Evolutionary conservation across 1,140 invertebrate species (phyloP).

Genomic region (Musca vetustissima): DNA sequence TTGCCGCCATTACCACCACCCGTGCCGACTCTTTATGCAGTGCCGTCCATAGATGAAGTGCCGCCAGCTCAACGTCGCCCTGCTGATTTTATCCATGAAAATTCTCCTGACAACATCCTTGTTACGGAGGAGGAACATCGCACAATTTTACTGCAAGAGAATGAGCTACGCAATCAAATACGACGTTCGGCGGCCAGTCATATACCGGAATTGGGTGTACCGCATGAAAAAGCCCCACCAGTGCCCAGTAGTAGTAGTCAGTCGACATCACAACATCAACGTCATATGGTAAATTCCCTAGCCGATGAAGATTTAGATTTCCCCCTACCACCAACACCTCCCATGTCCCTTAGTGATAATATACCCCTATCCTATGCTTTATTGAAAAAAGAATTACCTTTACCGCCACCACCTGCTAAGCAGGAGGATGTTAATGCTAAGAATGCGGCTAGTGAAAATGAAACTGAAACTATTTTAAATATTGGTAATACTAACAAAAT

Average conservation of each 20-base stretch:
- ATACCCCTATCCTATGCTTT: conserved; percentile 21
- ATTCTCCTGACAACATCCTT: conserved; percentile 50
- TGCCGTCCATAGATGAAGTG: conserved; percentile 25
- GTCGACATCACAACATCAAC: conserved; percentile 20
- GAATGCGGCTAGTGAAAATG: conserved; percentile 27
- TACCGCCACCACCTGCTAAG: neutral
- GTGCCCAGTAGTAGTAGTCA: conserved; percentile 32
- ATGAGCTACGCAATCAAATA: conserved; percentile 51
- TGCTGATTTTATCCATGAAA: conserved; percentile 49
- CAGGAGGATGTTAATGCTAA: neutral
- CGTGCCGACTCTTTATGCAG: neutral
- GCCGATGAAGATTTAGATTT: conserved; percentile 52
- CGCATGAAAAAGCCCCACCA: conserved; percentile 46
- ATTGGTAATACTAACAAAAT: conserved; percentile 5
- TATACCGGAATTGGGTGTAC: conserved; percentile 32
- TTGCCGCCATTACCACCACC: conserved; percentile 33
- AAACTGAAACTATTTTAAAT: no score
- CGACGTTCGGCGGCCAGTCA: conserved; percentile 24
- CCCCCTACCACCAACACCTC: conserved; percentile 46
- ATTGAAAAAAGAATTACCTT: conserved; percentile 6
- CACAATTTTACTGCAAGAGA: conserved; percentile 49
- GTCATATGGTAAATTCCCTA: conserved; percentile 50
- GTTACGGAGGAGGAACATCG: conserved; percentile 51
- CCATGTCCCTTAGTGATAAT: conserved; percentile 16
- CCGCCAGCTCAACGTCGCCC: conserved; percentile 38